These are phyloP conservation scores for Caenorhabditis zanzibari DNA, from an alignment of 2,888 invertebrate genomes.

Conservation along the genomic window DNA sequence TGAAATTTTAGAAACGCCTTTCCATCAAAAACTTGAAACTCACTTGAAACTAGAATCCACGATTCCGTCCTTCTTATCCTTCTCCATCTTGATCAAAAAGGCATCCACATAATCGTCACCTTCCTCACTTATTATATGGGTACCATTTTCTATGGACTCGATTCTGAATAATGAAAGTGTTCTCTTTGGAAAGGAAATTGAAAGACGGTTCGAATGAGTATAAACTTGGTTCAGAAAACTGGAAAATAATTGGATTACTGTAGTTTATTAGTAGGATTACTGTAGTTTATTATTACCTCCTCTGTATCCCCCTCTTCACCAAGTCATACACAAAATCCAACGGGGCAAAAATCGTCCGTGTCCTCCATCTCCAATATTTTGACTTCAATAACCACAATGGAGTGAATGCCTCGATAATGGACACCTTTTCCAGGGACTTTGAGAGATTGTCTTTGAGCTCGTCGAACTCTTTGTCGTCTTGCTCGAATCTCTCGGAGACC, in stretches of 20 bases:
- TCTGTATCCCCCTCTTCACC: neutral
- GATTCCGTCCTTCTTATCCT: slow-evolving; percentile 52
- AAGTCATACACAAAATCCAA: slow-evolving; percentile 12
- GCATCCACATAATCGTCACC: slow-evolving; percentile 70
- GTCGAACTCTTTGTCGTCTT: slow-evolving; percentile 44
- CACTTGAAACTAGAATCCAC: slow-evolving; percentile 49
- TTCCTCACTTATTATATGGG: slow-evolving; percentile 32
- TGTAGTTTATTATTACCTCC: neutral
- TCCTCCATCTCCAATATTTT: slow-evolving; percentile 36
- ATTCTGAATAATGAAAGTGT: too few species aligned
- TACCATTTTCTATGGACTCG: neutral
- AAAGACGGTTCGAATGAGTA: neutral
- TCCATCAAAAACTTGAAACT: slow-evolving; percentile 1
- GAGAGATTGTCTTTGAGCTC: slow-evolving; percentile 5
- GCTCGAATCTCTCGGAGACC: slow-evolving; percentile 61
- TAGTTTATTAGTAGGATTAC: too few species aligned
- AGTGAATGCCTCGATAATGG: slow-evolving; percentile 13
- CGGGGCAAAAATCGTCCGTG: slow-evolving; percentile 8
- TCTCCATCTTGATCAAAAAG: slow-evolving; percentile 64
- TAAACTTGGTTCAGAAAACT: too few species aligned
- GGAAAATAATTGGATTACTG: too few species aligned
- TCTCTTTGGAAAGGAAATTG: neutral
- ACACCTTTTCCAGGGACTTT: slow-evolving; percentile 13
- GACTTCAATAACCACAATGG: slow-evolving; percentile 44
- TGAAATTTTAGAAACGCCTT: too few species aligned